Conservation (phyloP, 2,888 invertebrate genomes). For the Thecophora atra region DNA sequence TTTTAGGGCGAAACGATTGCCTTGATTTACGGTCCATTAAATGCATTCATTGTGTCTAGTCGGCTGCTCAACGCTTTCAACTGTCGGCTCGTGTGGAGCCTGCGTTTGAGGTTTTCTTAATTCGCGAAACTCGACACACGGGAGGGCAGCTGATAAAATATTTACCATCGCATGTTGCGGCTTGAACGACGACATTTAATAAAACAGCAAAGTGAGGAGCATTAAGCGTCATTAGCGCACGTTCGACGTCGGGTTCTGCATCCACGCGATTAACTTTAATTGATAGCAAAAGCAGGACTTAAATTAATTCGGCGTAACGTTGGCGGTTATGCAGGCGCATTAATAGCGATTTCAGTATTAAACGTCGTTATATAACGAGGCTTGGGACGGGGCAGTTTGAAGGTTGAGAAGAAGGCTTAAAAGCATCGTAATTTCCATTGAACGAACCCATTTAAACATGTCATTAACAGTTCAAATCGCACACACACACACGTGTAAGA, state of each 20-base stretch:
- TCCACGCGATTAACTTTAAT: slow-evolving; percentile 20
- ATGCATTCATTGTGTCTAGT: too few relatives aligned
- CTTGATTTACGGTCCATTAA: too few relatives aligned
- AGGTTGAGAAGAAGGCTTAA: neutral
- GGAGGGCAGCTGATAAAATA: neutral
- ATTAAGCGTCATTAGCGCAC: slow-evolving; percentile 5
- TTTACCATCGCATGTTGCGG: neutral
- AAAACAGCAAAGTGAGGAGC: neutral
- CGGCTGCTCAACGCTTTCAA: too few relatives aligned
- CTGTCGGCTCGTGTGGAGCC: neutral
- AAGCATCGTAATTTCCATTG: neutral
- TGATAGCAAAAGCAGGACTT: slow-evolving; percentile 13
- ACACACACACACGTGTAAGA: neutral
- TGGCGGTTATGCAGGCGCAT: neutral
- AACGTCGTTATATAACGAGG: neutral
- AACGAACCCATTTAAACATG: neutral
- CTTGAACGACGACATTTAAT: neutral
- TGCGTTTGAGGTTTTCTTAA: neutral
- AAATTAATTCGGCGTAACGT: slow-evolving; percentile 9
- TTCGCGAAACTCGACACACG: neutral
- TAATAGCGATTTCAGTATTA: too few relatives aligned
- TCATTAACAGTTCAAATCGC: neutral
- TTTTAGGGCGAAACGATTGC: too few relatives aligned
- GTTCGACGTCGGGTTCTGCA: neutral
- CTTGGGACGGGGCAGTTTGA: neutral